Conservation (phyloP, 2,888 invertebrate genomes). For the Trissolcus brochymenae region DNA sequence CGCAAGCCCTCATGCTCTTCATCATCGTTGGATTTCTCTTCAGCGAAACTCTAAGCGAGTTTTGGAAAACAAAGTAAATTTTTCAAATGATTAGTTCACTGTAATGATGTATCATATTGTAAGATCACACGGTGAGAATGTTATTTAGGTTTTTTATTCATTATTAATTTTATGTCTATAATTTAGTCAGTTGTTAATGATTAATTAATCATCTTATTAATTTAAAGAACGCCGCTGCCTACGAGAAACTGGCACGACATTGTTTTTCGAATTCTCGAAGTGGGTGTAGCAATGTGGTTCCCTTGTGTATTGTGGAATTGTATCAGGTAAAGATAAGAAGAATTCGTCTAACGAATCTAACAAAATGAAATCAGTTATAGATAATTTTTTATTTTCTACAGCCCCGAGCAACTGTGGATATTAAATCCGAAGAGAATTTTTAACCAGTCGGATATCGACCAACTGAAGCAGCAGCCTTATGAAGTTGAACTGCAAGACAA, state of each 20-base stretch:
- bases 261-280: slow-evolving; percentile 92
- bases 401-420: slow-evolving; percentile 94
- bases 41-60: slow-evolving; percentile 92
- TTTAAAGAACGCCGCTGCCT: slow-evolving; percentile 86
- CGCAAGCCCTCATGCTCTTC: slow-evolving; percentile 93
- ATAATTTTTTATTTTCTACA: slow-evolving; percentile 51
- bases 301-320: slow-evolving; percentile 98
- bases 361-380: not conserved
- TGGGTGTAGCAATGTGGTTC: slow-evolving; percentile 96
- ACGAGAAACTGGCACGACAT: slow-evolving; percentile 95
- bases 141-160: not conserved
- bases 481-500: slow-evolving; percentile 73
- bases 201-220: not conserved
- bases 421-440: slow-evolving; percentile 92
- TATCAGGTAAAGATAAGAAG: slow-evolving; percentile 80
- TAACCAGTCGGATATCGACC: slow-evolving; percentile 78
- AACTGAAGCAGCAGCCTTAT: slow-evolving; percentile 66
- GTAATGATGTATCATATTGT: not conserved
- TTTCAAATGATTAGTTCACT: not conserved
- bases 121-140: not conserved
- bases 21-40: slow-evolving; percentile 92
- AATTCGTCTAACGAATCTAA: not conserved
- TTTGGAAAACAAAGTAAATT: slow-evolving; percentile 93
- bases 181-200: no score
- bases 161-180: not conserved